phyloP scores from a whole-genome alignment of 2,113 vertebrate genomes.

The Oryzias woworae region DNA sequence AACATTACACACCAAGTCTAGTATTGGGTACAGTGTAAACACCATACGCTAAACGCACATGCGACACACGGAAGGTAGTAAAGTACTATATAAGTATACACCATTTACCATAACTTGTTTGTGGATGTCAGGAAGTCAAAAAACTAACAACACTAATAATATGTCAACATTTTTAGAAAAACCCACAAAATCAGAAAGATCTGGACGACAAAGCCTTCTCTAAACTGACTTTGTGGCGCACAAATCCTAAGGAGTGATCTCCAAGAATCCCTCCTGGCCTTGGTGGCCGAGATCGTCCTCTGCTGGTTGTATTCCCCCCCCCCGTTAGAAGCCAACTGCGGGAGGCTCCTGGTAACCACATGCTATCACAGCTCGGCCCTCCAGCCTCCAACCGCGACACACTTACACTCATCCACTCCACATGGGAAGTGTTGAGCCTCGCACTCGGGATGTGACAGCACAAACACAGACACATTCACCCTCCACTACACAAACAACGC shows the following conservation, averaged over 20 bases:
- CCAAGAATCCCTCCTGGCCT: neutral
- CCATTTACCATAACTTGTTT: no score
- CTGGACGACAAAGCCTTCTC: no score
- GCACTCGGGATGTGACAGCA: constrained; percentile 48
- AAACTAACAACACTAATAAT: no score
- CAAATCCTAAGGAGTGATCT: neutral
- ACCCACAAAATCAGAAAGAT: no score
- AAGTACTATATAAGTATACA: no score
- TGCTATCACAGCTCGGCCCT: constrained; percentile 70
- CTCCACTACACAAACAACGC: constrained; percentile 27
- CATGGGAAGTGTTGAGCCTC: constrained; percentile 66
- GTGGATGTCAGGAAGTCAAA: no score
- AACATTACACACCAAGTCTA: no score
- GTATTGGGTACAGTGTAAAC: no score
- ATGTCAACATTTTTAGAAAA: no score
- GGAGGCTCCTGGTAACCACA: constrained; percentile 63
- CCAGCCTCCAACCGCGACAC: constrained; percentile 63
- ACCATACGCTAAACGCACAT: no score
- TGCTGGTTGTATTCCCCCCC: constrained; percentile 6
- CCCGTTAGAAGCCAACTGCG: constrained; percentile 36
- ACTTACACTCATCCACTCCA: constrained; percentile 66
- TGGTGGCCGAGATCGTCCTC: constrained; percentile 12
- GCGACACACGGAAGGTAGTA: no score
- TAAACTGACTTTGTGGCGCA: no score
- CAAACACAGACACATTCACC: constrained; percentile 60